phyloP scores from a whole-genome alignment of 2,113 vertebrate species.

The Asarcornis scutulata region DNA sequence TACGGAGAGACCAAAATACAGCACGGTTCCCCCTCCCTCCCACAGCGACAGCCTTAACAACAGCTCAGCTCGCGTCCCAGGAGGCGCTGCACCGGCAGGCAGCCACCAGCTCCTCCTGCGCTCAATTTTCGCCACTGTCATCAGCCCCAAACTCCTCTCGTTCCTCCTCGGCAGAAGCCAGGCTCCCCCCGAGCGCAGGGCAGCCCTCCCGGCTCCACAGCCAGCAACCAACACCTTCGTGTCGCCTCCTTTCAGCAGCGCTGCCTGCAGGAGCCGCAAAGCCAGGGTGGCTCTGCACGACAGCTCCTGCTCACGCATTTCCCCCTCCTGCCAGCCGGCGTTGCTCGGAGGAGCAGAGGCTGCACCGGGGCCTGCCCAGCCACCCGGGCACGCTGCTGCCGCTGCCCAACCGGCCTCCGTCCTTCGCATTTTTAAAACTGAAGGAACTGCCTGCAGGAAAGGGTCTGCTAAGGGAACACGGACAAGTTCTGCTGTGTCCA shows the following conservation, averaged over 20 bases:
- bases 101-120: fast-evolving
- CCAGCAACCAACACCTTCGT: neutral
- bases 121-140: fast-evolving
- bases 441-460: neutral
- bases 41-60: fast-evolving
- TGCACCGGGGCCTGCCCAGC: fast-evolving
- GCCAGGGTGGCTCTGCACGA: fast-evolving
- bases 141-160: neutral
- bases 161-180: neutral
- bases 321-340: fast-evolving
- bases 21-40: neutral
- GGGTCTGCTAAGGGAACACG: fast-evolving
- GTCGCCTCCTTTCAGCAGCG: fast-evolving
- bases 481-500: neutral
- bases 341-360: fast-evolving
- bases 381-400: fast-evolving
- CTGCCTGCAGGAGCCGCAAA: neutral
- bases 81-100: fast-evolving
- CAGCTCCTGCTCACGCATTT: fast-evolving
- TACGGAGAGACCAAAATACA: neutral
- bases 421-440: fast-evolving
- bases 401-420: fast-evolving
- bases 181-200: neutral
- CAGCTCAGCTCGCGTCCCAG: fast-evolving
- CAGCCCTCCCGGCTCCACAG: neutral